These are phyloP conservation scores for Oryzaephilus surinamensis DNA, from an alignment of 1,140 invertebrate species.

Conservation along the genomic window DNA sequence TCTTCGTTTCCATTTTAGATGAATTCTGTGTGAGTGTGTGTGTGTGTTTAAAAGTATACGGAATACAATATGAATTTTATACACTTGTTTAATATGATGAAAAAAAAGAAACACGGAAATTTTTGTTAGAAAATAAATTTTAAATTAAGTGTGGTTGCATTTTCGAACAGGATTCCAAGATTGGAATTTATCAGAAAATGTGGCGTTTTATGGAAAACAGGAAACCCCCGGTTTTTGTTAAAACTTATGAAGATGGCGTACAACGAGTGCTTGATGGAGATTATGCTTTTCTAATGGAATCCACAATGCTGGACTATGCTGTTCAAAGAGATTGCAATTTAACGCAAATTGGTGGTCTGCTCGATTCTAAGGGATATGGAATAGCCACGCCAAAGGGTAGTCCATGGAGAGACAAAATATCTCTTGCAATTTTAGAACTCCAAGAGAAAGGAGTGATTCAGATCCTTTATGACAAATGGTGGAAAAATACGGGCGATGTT, in stretches of 20 bases:
- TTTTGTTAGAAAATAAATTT: no score
- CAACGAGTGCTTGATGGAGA: slow-evolving; percentile 64
- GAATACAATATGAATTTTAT: no score
- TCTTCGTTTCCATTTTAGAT: no score
- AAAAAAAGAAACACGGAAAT: no score
- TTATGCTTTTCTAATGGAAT: slow-evolving; percentile 93
- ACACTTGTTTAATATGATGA: no score
- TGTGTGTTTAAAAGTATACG: no score
- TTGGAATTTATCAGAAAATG: slow-evolving; percentile 80
- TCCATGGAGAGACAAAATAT: slow-evolving; percentile 91
- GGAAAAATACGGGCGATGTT: slow-evolving; percentile 89
- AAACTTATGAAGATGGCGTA: slow-evolving; percentile 69
- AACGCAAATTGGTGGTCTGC: slow-evolving; percentile 81
- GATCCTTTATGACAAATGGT: slow-evolving; percentile 88
- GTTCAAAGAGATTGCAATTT: slow-evolving; percentile 86
- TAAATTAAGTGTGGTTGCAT: no score
- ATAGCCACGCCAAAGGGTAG: slow-evolving; percentile 85
- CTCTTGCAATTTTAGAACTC: slow-evolving; percentile 85
- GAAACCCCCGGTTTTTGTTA: slow-evolving; percentile 60
- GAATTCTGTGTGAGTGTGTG: no score
- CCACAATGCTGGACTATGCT: slow-evolving; percentile 82
- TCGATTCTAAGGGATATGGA: slow-evolving; percentile 63
- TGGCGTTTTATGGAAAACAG: slow-evolving; percentile 74
- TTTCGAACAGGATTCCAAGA: slow-evolving; percentile 65
- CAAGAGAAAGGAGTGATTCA: slow-evolving; percentile 94